A percentile compares a stretch with the other conserved stretches of the same genome.
These are phyloP conservation scores for Trichogramma evanescens DNA, from an alignment of 2,888 invertebrate genomes.

Conservation along the genomic window DNA sequence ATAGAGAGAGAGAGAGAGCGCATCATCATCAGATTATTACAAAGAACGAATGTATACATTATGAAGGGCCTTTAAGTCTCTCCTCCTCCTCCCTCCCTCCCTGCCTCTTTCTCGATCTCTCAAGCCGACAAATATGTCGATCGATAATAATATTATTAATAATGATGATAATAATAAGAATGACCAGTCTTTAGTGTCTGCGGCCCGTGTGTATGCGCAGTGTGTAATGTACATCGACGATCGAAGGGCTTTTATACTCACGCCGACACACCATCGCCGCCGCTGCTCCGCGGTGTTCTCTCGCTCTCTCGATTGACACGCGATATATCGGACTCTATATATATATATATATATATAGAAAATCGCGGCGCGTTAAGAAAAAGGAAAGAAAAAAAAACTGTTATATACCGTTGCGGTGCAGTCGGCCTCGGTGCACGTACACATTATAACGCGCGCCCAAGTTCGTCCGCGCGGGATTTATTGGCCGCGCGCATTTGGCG, in stretches of 20 bases:
- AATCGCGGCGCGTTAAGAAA: no score
- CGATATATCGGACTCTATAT: slow-evolving; percentile 13
- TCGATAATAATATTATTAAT: slow-evolving; percentile 14
- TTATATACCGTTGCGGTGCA: no score
- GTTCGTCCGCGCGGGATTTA: no score
- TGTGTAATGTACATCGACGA: slow-evolving; percentile 11
- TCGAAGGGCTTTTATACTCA: slow-evolving; percentile 19
- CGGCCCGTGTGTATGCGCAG: no score
- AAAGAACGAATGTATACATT: no score
- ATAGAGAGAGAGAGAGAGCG: background rate
- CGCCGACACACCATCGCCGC: background rate
- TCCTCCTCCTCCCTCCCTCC: background rate
- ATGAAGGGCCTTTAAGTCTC: background rate
- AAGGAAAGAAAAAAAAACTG: no score
- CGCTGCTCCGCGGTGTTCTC: background rate
- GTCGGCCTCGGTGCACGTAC: no score
- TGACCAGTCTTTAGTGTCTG: no score
- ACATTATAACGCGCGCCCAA: no score
- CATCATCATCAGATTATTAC: background rate
- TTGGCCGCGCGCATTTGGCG: no score
- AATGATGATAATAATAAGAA: no score
- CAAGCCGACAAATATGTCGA: slow-evolving; percentile 15
- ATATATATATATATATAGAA: no score
- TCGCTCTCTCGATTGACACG: slow-evolving; percentile 20
- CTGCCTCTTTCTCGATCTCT: background rate